Evolutionary conservation across 2,797 vertebrate genomes (phyloP).

Genomic region (Characodon lateralis): DNA sequence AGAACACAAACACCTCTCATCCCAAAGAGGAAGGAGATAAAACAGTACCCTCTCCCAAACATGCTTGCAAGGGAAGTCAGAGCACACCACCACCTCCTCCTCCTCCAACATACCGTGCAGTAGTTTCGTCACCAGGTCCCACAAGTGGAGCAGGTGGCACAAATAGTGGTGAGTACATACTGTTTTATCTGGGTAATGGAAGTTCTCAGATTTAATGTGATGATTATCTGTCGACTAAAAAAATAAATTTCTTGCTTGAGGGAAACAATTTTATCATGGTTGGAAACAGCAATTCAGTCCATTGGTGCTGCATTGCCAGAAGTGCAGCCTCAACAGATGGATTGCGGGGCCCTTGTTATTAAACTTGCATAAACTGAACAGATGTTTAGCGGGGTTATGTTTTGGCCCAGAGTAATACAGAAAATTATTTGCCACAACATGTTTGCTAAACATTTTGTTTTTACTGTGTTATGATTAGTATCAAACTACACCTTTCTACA

Average conservation of each 20-base stretch:
- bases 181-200: neutral
- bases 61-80: slow-evolving; percentile 82
- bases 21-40: slow-evolving; percentile 85
- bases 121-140: slow-evolving; percentile 92
- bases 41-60: slow-evolving; percentile 84
- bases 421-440: neutral
- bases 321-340: neutral
- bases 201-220: neutral
- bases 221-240: neutral
- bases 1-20: slow-evolving; percentile 74
- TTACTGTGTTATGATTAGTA: neutral
- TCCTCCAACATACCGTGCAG: slow-evolving; percentile 93
- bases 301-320: neutral
- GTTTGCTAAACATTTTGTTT: slow-evolving; percentile 10
- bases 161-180: slow-evolving; percentile 86
- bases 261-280: too few species aligned
- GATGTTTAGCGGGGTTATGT: slow-evolving; percentile 17
- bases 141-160: slow-evolving; percentile 79
- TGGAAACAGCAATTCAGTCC: neutral
- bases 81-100: slow-evolving; percentile 92
- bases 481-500: neutral
- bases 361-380: neutral
- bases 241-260: neutral
- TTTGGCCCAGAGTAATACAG: slow-evolving; percentile 15
- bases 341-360: slow-evolving; percentile 16